These are phyloP conservation scores for human DNA, from an alignment of 2,113 vertebrate species.

Conservation along the genomic window GRCh38 chr7:7790501-7791000, in stretches of 20 bases:
- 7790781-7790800: not conserved
- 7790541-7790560: not conserved
- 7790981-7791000: no score
- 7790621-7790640: not conserved
- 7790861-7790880: not conserved
- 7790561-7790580: not conserved
- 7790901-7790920: no score
- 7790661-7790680: not conserved
- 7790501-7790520: not conserved
- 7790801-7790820: not conserved
- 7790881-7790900: not conserved
- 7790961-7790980: no score
- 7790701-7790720: not conserved
- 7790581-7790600: not conserved
- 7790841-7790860: constrained; percentile 44
- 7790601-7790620: not conserved
- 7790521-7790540: not conserved
- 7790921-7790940: no score
- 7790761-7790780: not conserved
- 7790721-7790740: not conserved
- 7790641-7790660: not conserved
- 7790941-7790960: no score
- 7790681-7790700: not conserved
- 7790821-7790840: not conserved
- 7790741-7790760: not conserved